These are phyloP conservation scores for Eubasilissa regina DNA, from an alignment of 1,140 invertebrate genomes.

Conservation along the genomic window DNA sequence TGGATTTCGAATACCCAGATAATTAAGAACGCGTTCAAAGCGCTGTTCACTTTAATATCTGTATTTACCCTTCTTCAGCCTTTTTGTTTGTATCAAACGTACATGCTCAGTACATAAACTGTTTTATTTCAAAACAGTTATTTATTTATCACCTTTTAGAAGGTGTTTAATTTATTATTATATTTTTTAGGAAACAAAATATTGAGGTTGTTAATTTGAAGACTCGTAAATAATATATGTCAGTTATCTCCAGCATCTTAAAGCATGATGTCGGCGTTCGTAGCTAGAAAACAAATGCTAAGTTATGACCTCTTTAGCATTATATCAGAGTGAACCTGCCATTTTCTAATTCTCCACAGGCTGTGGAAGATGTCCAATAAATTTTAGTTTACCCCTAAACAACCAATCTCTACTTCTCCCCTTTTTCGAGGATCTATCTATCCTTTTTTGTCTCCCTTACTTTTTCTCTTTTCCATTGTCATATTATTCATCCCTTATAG, in stretches of 20 bases:
- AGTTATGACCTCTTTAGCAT: slow-evolving; percentile 57
- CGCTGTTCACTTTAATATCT: too few species aligned
- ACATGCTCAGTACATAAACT: not conserved
- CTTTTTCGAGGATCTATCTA: slow-evolving; percentile 43
- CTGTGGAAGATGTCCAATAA: slow-evolving; percentile 59
- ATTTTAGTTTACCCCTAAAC: slow-evolving; percentile 60
- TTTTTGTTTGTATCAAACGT: too few species aligned
- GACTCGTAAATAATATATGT: not conserved
- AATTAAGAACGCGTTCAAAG: too few species aligned
- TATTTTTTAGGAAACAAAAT: slow-evolving; percentile 19
- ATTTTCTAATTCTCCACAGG: slow-evolving; percentile 60
- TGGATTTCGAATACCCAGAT: too few species aligned
- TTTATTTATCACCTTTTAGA: not conserved
- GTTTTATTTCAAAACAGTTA: not conserved
- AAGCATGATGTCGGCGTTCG: slow-evolving; percentile 34
- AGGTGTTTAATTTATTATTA: not conserved
- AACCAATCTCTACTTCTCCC: slow-evolving; percentile 55
- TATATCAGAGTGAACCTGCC: slow-evolving; percentile 57
- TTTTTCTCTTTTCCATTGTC: slow-evolving; percentile 48
- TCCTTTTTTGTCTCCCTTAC: slow-evolving; percentile 49
- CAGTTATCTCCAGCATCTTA: not conserved
- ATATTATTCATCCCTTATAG: slow-evolving; percentile 47
- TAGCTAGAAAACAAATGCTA: slow-evolving; percentile 52
- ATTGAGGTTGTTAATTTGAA: too few species aligned
- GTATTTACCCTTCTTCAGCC: too few species aligned